A percentile compares a stretch with the other conserved stretches of the same genome.
These are phyloP conservation scores for Platycercus adscitus DNA, from an alignment of 2,113 vertebrate genomes.

Conservation along the genomic window DNA sequence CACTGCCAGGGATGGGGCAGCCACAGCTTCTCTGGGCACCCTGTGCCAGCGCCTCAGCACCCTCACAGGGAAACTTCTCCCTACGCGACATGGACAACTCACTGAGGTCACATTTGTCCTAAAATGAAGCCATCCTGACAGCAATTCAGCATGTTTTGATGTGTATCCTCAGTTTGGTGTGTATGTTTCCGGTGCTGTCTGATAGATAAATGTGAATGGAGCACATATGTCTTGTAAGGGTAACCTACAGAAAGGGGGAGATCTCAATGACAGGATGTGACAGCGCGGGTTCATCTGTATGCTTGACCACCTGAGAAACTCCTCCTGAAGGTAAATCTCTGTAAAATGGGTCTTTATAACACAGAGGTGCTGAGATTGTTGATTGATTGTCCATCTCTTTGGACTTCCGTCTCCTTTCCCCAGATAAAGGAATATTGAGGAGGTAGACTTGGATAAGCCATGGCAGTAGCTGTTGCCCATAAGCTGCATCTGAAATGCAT, in stretches of 20 bases:
- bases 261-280: not conserved
- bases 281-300: not conserved
- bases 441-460: fast-evolving
- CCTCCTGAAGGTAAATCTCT: not conserved
- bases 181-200: not conserved
- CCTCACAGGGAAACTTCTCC: not conserved
- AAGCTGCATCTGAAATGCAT: not conserved
- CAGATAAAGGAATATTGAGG: fast-evolving
- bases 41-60: not conserved
- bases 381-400: not conserved
- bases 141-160: not conserved
- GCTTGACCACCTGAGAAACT: not conserved
- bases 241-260: not conserved
- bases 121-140: not conserved
- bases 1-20: not conserved
- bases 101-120: not conserved
- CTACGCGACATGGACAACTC: fast-evolving
- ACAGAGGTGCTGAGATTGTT: not conserved
- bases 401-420: not conserved
- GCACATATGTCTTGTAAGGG: fast-evolving
- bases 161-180: fast-evolving
- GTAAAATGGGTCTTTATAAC: not conserved
- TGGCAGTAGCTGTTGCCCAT: not conserved
- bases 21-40: not conserved
- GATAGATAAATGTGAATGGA: fast-evolving